A percentile compares a stretch with the other conserved stretches of the same genome.
Evolutionary conservation across 2,113 vertebrate species (phyloP).

Genomic region (Corapipo altera): DNA sequence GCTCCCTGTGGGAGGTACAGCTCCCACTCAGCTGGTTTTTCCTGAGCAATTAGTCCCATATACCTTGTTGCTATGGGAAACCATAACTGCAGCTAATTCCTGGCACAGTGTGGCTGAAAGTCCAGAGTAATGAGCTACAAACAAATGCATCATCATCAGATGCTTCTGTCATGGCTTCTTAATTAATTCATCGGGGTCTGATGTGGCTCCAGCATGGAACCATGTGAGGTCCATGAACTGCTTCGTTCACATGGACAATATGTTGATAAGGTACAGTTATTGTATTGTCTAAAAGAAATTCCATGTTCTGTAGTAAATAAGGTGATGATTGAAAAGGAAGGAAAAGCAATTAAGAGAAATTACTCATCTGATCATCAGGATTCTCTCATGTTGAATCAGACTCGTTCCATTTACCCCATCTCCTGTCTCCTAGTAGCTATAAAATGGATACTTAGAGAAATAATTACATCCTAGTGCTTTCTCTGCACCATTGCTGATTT

Average conservation of each 20-base stretch:
- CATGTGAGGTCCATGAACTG: neutral
- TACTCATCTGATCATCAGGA: neutral
- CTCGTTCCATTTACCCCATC: neutral
- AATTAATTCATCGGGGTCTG: neutral
- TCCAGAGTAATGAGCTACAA: neutral
- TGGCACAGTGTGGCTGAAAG: neutral
- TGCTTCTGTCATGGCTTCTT: neutral
- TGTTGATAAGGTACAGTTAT: neutral
- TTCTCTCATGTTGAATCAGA: neutral
- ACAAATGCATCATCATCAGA: neutral
- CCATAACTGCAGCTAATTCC: neutral
- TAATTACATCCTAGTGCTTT: neutral
- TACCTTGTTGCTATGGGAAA: neutral
- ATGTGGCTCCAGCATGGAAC: neutral
- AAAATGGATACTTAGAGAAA: neutral
- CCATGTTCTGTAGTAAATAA: neutral
- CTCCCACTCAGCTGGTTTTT: neutral
- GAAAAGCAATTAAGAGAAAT: neutral
- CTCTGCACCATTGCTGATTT: neutral
- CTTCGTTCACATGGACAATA: neutral
- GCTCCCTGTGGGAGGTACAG: neutral
- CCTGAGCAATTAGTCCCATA: neutral
- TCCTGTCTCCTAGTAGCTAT: neutral
- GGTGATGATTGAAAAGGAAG: neutral
- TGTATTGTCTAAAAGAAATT: neutral